phyloP scores from a whole-genome alignment of 2,797 vertebrate species.

The Pipistrellus nathusii region DNA sequence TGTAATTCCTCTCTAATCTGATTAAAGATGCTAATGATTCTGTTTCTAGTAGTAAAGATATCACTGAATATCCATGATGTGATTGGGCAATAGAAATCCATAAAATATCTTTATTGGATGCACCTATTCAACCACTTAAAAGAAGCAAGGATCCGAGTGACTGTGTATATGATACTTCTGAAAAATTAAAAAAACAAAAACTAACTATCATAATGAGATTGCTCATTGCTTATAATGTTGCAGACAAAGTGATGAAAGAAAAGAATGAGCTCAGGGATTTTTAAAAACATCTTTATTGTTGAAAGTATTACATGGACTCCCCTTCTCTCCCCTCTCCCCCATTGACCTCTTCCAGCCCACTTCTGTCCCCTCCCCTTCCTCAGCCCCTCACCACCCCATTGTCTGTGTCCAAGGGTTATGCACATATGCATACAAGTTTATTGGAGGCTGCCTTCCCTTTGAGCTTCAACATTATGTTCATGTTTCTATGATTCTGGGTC shows the following conservation, averaged over 20 bases:
- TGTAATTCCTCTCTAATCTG: neutral
- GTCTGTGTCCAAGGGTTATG: no score
- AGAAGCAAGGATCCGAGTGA: neutral
- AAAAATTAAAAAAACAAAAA: neutral
- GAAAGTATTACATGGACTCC: no score
- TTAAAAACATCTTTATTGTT: no score
- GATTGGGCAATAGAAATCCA: neutral
- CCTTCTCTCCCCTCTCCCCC: no score
- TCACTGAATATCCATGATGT: neutral
- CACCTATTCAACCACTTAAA: neutral
- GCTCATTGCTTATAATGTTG: neutral
- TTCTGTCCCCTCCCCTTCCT: no score
- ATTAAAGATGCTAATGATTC: neutral
- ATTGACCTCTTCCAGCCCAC: no score
- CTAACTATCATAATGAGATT: neutral
- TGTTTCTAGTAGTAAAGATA: conserved; percentile 1
- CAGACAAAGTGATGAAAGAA: neutral
- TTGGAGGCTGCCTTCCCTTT: no score
- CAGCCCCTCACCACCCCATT: no score
- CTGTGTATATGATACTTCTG: neutral
- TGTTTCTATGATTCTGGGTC: no score
- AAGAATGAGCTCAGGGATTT: neutral
- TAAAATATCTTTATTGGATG: neutral
- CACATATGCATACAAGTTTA: no score
- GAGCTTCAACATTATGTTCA: no score